Conservation (phyloP, 2,113 vertebrate genomes). For the Notarius quadriscutis region DNA sequence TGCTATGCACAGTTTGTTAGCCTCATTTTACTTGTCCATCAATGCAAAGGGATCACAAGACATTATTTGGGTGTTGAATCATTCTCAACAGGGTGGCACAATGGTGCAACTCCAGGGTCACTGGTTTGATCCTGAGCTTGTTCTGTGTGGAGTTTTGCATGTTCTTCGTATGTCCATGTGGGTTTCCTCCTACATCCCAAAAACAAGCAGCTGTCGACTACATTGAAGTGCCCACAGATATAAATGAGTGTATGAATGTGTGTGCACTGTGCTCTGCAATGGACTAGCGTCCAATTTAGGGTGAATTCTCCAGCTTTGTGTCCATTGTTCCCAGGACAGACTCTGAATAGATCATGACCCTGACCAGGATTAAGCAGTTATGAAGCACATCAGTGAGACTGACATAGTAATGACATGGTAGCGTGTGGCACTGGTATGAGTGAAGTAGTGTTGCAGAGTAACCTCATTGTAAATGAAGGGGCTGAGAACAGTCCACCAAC, state of each 20-base stretch:
- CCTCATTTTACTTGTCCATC: background rate
- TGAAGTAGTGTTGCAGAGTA: background rate
- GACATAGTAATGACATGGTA: background rate
- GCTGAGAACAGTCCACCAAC: background rate
- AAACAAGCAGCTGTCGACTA: background rate
- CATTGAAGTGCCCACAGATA: background rate
- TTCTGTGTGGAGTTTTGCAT: background rate
- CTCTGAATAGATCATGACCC: background rate
- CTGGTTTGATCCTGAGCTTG: background rate
- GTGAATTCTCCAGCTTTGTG: background rate
- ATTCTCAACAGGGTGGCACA: background rate
- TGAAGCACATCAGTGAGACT: background rate
- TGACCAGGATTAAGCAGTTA: background rate
- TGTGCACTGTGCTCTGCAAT: background rate
- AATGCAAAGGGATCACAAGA: background rate
- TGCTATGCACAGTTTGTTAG: background rate
- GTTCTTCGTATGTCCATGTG: background rate
- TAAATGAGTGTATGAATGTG: background rate
- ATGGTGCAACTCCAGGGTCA: background rate
- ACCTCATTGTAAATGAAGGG: background rate
- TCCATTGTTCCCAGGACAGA: background rate
- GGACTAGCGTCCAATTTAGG: background rate
- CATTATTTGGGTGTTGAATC: background rate
- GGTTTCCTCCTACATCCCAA: background rate
- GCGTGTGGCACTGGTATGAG: background rate